Conservation (phyloP, 64 coral and sea anemone genomes). For the Stylophora pistillata region DNA sequence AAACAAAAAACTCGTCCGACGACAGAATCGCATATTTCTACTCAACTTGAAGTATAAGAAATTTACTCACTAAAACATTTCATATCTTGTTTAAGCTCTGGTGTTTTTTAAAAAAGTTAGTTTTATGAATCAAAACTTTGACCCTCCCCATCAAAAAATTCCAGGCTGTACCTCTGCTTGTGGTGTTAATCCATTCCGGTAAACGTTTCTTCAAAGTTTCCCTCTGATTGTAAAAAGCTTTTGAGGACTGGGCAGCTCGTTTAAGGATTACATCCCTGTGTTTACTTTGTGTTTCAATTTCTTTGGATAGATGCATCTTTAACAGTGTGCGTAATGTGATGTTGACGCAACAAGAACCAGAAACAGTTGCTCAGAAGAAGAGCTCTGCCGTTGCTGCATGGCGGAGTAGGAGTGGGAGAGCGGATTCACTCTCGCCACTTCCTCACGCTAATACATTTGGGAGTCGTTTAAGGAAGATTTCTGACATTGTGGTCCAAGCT, state of each 20-base stretch:
- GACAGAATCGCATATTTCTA: no score
- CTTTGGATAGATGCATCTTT: conserved; percentile 72
- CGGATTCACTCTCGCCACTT: not conserved
- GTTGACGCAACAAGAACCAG: conserved; percentile 64
- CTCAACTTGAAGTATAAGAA: no score
- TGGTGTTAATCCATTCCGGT: no score
- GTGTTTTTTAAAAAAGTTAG: no score
- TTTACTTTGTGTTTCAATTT: not conserved
- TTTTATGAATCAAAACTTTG: no score
- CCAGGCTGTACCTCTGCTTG: no score
- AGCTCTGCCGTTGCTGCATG: not conserved
- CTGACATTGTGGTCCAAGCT: not conserved
- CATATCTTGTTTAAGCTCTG: no score
- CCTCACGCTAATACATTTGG: not conserved
- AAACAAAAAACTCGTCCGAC: no score
- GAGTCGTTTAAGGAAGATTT: conserved; percentile 15
- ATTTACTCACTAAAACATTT: no score
- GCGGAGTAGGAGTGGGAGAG: conserved; percentile 7
- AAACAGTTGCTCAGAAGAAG: conserved; percentile 17
- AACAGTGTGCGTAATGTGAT: conserved; percentile 71
- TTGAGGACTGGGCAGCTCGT: not conserved
- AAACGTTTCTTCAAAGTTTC: no score
- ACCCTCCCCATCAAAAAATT: no score
- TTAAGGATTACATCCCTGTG: not conserved
- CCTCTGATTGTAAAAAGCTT: no score